These are phyloP conservation scores for Meloidogyne chitwoodi DNA, from an alignment of 1,140 invertebrate species.

Conservation along the genomic window DNA sequence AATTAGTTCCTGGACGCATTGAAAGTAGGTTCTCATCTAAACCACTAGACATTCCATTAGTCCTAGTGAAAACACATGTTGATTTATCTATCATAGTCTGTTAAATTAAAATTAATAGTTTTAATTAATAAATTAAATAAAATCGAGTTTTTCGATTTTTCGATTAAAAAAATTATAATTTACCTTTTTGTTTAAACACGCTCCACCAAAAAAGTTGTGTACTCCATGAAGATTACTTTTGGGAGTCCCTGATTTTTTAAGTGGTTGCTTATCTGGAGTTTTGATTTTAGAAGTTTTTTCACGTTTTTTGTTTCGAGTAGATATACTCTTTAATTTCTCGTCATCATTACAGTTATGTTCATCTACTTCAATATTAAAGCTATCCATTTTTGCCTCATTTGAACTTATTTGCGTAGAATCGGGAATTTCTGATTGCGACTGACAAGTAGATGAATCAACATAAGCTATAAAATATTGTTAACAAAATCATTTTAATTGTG, in stretches of 20 bases:
- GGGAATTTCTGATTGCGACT: background rate
- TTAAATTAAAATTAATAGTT: background rate
- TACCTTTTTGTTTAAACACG: background rate
- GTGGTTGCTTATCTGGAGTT: background rate
- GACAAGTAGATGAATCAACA: background rate
- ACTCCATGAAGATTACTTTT: background rate
- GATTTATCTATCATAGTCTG: constrained; percentile 15
- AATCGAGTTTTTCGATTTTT: background rate
- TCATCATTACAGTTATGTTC: background rate
- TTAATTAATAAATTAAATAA: background rate
- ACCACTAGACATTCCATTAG: background rate
- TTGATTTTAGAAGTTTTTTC: background rate
- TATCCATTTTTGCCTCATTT: background rate
- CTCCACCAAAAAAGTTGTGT: constrained; percentile 9
- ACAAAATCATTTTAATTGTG: background rate
- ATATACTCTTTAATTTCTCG: background rate
- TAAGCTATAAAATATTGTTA: background rate
- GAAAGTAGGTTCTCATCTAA: constrained; percentile 25
- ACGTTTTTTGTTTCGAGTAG: background rate
- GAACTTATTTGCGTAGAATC: background rate
- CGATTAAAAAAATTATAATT: background rate
- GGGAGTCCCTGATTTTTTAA: background rate
- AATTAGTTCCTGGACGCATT: constrained; percentile 25
- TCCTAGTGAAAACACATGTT: constrained; percentile 5
- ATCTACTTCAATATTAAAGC: background rate